Evolutionary conservation across 2,113 vertebrate species (phyloP).

Genomic region (Papio anubis): DNA sequence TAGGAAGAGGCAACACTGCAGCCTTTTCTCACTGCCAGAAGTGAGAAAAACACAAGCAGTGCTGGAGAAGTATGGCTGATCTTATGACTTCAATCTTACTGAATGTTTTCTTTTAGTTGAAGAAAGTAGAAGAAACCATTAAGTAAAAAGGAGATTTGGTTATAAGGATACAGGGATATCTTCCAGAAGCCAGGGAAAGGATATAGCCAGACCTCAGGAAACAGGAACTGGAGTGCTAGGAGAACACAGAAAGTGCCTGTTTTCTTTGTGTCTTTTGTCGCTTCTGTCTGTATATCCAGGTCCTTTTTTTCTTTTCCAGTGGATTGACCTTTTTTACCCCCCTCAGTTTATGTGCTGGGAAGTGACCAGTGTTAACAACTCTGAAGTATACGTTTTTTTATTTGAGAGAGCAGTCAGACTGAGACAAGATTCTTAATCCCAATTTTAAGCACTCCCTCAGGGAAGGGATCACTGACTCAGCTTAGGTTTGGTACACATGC

Average conservation of each 20-base stretch:
- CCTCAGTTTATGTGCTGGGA: not conserved
- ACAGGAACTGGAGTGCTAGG: not conserved
- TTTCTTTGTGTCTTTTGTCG: not conserved
- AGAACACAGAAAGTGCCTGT: not conserved
- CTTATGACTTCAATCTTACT: not conserved
- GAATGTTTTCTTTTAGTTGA: not conserved
- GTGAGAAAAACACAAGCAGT: not conserved
- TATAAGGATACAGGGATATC: not conserved
- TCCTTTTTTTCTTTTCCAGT: not conserved
- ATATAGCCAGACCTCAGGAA: not conserved
- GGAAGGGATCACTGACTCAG: not conserved
- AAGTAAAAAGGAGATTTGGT: not conserved
- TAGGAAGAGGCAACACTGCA: not conserved
- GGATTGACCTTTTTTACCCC: not conserved
- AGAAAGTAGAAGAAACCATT: slow-evolving; percentile 30
- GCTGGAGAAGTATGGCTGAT: not conserved
- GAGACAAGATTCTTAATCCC: not conserved
- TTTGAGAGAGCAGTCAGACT: not conserved
- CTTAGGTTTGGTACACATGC: not conserved
- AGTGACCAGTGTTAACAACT: not conserved
- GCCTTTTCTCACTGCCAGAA: not conserved
- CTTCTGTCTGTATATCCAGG: not conserved
- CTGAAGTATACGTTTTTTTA: not conserved
- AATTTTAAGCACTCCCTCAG: not conserved
- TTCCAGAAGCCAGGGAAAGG: not conserved